Conservation (phyloP, 2,113 vertebrate species). For the Austrofundulus limnaeus region DNA sequence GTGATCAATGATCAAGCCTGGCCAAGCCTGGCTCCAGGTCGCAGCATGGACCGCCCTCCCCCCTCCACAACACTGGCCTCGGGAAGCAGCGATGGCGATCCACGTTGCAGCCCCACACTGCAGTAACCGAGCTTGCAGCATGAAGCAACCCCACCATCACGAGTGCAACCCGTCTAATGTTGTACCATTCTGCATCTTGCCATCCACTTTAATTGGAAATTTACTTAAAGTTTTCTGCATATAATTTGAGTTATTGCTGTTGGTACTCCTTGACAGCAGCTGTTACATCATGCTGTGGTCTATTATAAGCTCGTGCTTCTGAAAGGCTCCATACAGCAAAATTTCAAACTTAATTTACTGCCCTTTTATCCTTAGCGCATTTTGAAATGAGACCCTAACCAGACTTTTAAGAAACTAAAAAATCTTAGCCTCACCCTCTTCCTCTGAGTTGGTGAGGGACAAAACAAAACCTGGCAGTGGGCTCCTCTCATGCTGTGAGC, state of each 20-base stretch:
- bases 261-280: not conserved
- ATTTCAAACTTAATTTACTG: not conserved
- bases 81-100: too few relatives aligned
- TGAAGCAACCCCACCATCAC: too few relatives aligned
- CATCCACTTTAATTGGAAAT: too few relatives aligned
- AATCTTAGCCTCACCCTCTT: not conserved
- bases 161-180: too few relatives aligned
- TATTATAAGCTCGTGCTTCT: not conserved
- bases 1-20: too few relatives aligned
- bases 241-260: not conserved
- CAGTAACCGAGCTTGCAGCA: too few relatives aligned
- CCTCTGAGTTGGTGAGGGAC: not conserved
- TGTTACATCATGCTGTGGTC: not conserved
- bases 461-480: not conserved
- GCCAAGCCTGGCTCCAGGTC: too few relatives aligned
- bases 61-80: too few relatives aligned
- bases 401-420: not conserved
- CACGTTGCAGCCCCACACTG: too few relatives aligned
- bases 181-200: too few relatives aligned
- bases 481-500: constrained; percentile 1
- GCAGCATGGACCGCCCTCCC: too few relatives aligned
- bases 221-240: not conserved
- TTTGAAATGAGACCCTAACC: not conserved
- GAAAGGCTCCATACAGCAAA: not conserved
- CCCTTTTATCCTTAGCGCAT: not conserved